Conservation (phyloP, 2,888 invertebrate genomes). For the Euproctis similis region DNA sequence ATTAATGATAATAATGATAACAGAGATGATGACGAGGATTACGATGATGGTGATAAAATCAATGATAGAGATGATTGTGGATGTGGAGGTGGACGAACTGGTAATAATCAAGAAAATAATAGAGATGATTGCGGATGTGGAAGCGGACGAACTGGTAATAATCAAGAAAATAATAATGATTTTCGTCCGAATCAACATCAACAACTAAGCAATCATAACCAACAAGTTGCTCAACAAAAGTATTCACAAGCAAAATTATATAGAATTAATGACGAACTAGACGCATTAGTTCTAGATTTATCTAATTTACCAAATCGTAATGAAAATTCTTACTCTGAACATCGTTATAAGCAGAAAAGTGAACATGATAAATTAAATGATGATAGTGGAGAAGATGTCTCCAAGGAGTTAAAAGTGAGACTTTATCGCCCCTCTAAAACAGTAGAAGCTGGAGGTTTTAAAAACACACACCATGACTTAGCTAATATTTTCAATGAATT, state of each 20-base stretch:
- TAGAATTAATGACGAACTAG: slow-evolving; percentile 18
- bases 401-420: background rate
- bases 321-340: slow-evolving; percentile 2
- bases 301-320: slow-evolving; percentile 13
- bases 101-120: background rate
- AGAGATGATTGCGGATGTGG: slow-evolving; percentile 5
- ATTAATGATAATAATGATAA: background rate
- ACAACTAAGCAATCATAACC: background rate
- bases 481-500: slow-evolving; percentile 2
- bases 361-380: slow-evolving; percentile 2
- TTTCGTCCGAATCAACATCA: background rate
- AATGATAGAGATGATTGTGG: background rate
- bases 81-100: background rate
- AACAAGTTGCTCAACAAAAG: slow-evolving; percentile 6
- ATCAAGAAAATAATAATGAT: background rate
- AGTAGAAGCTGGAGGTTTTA: slow-evolving; percentile 8
- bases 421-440: slow-evolving; percentile 1
- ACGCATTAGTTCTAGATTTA: slow-evolving; percentile 33
- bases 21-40: background rate
- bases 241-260: background rate
- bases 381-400: slow-evolving; percentile 4
- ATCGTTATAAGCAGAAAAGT: slow-evolving; percentile 1
- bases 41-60: background rate
- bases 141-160: background rate
- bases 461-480: slow-evolving; percentile 3